phyloP scores from a whole-genome alignment of 2,113 vertebrate species.

The Sarotherodon lohbergeri region DNA sequence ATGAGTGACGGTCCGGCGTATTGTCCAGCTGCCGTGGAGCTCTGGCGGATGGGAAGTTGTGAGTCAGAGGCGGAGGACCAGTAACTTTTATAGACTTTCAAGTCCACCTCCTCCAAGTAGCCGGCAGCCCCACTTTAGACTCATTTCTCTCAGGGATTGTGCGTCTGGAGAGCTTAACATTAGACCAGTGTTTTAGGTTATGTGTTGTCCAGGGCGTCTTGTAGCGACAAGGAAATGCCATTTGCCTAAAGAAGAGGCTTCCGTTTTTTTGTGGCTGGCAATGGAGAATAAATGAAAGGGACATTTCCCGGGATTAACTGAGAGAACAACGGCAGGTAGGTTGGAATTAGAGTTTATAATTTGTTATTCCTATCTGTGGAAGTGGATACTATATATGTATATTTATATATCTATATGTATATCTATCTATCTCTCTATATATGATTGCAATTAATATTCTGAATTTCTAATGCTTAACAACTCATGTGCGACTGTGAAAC shows the following conservation, averaged over 20 bases:
- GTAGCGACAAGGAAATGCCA: constrained; percentile 56
- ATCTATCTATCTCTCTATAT: rapidly evolving
- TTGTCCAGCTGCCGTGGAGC: constrained; percentile 16
- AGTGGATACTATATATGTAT: neutral
- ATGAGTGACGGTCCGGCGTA: constrained; percentile 9
- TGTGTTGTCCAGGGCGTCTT: constrained; percentile 43
- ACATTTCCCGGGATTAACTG: constrained; percentile 61
- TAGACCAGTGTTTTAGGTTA: constrained; percentile 24
- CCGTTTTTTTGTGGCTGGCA: constrained; percentile 47
- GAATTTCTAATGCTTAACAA: neutral
- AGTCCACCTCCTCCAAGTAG: constrained; percentile 27
- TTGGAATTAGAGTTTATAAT: neutral
- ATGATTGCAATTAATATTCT: neutral
- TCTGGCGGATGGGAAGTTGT: constrained; percentile 53
- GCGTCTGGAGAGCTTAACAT: constrained; percentile 13
- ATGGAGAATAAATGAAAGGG: constrained; percentile 74
- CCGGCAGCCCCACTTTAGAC: constrained; percentile 16
- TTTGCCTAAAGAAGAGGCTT: constrained; percentile 41
- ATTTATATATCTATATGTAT: neutral
- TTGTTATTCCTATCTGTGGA: neutral
- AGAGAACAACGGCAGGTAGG: constrained; percentile 72
- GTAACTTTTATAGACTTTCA: constrained; percentile 72
- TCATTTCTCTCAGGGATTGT: constrained; percentile 32
- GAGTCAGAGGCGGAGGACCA: constrained; percentile 47
- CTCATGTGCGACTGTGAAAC: neutral